A percentile compares a stretch with the other conserved stretches of the same genome.
Evolutionary conservation across 2,113 vertebrate genomes (phyloP).

Genomic region (Siniperca chuatsi): DNA sequence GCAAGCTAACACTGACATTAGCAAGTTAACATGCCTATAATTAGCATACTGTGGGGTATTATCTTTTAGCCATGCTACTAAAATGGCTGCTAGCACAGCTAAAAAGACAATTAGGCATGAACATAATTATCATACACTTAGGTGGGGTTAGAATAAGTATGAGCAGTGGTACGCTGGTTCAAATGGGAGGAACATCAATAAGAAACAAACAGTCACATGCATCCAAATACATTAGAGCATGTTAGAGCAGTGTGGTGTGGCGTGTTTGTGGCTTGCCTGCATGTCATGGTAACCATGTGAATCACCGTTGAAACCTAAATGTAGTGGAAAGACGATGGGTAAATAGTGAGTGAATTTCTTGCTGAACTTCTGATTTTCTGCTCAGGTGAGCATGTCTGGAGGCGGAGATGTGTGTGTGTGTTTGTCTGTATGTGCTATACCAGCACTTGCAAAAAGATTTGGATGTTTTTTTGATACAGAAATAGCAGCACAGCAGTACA

Average conservation of each 20-base stretch:
- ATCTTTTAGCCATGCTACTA: background rate
- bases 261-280: constrained; percentile 41
- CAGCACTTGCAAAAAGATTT: constrained; percentile 43
- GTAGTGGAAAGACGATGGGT: constrained; percentile 68
- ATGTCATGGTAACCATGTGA: constrained; percentile 62
- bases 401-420: constrained; percentile 41
- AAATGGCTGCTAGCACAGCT: too few relatives aligned
- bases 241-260: constrained; percentile 39
- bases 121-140: too few relatives aligned
- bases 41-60: background rate
- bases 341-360: constrained; percentile 71
- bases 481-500: constrained; percentile 53
- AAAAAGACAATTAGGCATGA: too few relatives aligned
- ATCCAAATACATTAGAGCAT: constrained; percentile 44
- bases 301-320: constrained; percentile 54
- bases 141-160: background rate
- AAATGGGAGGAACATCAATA: constrained; percentile 27
- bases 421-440: constrained; percentile 36
- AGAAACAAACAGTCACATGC: constrained; percentile 42
- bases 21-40: constrained; percentile 14
- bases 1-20: constrained; percentile 21
- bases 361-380: constrained; percentile 82
- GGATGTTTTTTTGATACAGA: constrained; percentile 53
- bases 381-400: constrained; percentile 76
- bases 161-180: background rate